Percentiles rank a stretch among this genome's conserved stretches.
Conservation (phyloP, 1,140 invertebrate species). For the Cyclina sinensis region DNA sequence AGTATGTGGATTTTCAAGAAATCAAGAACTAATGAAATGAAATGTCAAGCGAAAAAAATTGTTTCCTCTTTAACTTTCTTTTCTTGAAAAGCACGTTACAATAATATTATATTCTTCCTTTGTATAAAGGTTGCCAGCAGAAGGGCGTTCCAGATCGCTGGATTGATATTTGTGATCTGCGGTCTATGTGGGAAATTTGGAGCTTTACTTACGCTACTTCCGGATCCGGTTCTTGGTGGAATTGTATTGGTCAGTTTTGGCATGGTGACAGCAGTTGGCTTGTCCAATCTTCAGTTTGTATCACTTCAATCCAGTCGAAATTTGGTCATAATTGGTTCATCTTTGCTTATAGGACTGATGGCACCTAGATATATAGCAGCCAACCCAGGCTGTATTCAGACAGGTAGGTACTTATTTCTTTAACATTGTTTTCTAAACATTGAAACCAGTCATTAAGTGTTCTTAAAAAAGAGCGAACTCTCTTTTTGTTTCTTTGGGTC, state of each 20-base stretch:
- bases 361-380: constrained; percentile 88
- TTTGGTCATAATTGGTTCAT: constrained; percentile 86
- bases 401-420: constrained; percentile 87
- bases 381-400: constrained; percentile 90
- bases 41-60: no score
- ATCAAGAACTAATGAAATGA: no score
- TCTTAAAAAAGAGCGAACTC: no score
- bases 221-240: constrained; percentile 93
- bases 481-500: no score
- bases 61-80: no score
- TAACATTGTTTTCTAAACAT: no score
- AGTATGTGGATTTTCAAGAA: no score
- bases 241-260: constrained; percentile 82
- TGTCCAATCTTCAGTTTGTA: constrained; percentile 82
- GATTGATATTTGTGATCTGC: constrained; percentile 90
- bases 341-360: constrained; percentile 86
- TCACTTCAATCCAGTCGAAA: constrained; percentile 85
- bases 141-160: constrained; percentile 90
- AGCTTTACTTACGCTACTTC: constrained; percentile 95
- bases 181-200: constrained; percentile 92
- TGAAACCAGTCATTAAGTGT: no score
- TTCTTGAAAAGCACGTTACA: no score
- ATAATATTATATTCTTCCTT: no score
- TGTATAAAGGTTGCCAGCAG: constrained; percentile 79
- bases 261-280: constrained; percentile 86